A percentile compares a stretch with the other conserved stretches of the same genome.
Evolutionary conservation across 2,113 vertebrate genomes (phyloP).

Genomic region (Stigmatopora argus): DNA sequence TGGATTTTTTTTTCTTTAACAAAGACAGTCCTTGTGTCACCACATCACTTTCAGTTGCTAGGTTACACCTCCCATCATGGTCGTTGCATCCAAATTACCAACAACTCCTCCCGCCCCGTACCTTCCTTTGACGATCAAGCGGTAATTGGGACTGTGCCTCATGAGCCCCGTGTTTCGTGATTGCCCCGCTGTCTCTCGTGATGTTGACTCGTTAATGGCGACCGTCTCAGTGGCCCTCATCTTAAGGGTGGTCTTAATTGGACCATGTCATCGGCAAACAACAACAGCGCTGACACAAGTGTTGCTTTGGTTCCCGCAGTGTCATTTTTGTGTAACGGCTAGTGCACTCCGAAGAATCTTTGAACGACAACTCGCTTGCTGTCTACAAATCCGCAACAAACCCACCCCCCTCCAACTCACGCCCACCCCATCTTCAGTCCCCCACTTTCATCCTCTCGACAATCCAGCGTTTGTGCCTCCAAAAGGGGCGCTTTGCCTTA

Average conservation of each 20-base stretch:
- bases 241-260: conserved; percentile 3
- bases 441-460: background rate
- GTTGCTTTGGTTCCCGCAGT: background rate
- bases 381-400: background rate
- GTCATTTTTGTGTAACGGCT: background rate
- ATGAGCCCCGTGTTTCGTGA: background rate
- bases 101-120: background rate
- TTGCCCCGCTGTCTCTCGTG: background rate
- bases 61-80: background rate
- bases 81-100: background rate
- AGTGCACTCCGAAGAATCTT: background rate
- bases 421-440: background rate
- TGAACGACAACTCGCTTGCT: background rate
- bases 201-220: background rate
- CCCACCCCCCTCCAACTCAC: background rate
- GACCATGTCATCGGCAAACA: background rate
- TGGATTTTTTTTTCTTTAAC: background rate
- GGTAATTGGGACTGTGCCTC: conserved; percentile 1
- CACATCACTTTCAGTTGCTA: background rate
- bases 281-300: background rate
- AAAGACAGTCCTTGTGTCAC: background rate
- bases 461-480: background rate
- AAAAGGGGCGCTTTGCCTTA: background rate
- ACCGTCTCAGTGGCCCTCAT: background rate
- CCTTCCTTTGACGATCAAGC: background rate